Percentiles rank a stretch among this genome's conserved stretches.
phyloP scores from a whole-genome alignment of 2,888 invertebrate species.

The Cerceris ruficornis region DNA sequence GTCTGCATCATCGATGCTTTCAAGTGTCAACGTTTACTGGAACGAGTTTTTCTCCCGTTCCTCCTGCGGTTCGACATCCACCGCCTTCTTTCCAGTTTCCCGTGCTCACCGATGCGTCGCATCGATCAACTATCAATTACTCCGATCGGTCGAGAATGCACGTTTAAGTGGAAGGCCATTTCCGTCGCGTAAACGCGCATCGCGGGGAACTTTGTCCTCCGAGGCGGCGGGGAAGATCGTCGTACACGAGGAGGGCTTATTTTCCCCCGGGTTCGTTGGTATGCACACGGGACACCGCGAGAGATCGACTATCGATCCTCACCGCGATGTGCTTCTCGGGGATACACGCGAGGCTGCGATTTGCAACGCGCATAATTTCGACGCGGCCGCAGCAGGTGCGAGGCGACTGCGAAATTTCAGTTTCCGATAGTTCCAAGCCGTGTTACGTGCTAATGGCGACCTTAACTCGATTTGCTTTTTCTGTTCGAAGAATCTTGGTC shows the following conservation, averaged over 20 bases:
- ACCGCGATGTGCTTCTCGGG: constrained; percentile 23
- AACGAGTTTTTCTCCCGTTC: constrained; percentile 44
- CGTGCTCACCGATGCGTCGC: constrained; percentile 58
- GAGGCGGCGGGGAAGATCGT: constrained; percentile 10
- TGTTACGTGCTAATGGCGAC: constrained; percentile 59
- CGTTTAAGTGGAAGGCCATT: constrained; percentile 47
- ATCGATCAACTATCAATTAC: constrained; percentile 71
- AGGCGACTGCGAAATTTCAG: constrained; percentile 65
- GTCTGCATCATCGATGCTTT: not conserved
- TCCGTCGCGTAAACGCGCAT: constrained; percentile 37
- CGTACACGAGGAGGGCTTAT: constrained; percentile 30
- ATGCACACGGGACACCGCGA: constrained; percentile 59
- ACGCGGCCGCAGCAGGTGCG: constrained; percentile 60
- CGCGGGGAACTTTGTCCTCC: constrained; percentile 57
- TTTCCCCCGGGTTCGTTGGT: constrained; percentile 61
- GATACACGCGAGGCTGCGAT: constrained; percentile 63
- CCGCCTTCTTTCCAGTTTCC: constrained; percentile 18
- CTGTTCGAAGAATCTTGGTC: constrained; percentile 12
- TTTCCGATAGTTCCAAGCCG: constrained; percentile 61
- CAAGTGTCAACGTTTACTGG: constrained; percentile 25
- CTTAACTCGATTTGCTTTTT: constrained; percentile 59
- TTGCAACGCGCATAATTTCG: constrained; percentile 66
- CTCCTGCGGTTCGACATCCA: constrained; percentile 7
- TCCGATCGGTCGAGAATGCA: constrained; percentile 42
- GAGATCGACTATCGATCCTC: constrained; percentile 66